These are phyloP conservation scores for Hypanus sabinus DNA, from an alignment of 2,113 vertebrate genomes.

Conservation along the genomic window DNA sequence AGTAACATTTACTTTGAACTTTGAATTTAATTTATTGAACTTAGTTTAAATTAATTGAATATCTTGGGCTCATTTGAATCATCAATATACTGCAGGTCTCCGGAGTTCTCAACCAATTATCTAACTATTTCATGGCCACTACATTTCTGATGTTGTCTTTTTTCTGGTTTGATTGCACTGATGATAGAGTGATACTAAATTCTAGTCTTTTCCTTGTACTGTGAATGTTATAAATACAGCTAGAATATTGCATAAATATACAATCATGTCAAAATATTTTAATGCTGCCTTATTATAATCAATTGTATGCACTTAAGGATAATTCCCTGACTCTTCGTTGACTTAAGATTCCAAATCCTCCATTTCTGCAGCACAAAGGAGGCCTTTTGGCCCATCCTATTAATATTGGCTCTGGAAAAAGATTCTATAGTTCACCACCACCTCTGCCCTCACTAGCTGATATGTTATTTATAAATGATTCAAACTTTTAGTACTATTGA, in stretches of 20 bases:
- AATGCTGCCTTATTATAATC: background rate
- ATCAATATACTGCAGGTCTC: too few species aligned
- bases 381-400: background rate
- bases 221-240: background rate
- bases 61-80: too few species aligned
- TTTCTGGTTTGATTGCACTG: background rate
- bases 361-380: background rate
- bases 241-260: background rate
- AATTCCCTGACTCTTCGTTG: background rate
- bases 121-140: too few species aligned
- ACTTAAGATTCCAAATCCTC: background rate
- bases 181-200: background rate
- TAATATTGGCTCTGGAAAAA: background rate
- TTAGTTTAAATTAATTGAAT: too few species aligned
- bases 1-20: too few species aligned
- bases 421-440: background rate
- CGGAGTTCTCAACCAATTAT: too few species aligned
- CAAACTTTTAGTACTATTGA: background rate
- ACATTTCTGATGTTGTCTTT: too few species aligned
- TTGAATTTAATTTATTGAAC: too few species aligned
- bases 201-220: background rate
- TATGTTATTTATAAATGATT: background rate
- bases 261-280: background rate
- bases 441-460: too few species aligned
- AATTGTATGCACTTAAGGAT: background rate